Base-by-base conservation (phyloP, 2,113 vertebrate species). In the Tychaedon coryphoeus region DNA sequence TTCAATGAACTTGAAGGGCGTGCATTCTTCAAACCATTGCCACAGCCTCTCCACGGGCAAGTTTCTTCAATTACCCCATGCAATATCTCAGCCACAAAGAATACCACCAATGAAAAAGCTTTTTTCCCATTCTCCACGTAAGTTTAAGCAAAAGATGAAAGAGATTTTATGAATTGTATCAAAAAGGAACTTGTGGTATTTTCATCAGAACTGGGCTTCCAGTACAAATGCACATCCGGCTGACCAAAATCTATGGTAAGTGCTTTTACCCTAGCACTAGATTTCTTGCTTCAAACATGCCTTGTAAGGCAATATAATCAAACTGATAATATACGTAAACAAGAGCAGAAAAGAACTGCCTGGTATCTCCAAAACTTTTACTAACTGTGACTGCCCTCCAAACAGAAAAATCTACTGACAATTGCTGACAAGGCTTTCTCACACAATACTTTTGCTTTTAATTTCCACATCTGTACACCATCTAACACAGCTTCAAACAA, bases 391-490 rank as follows among this genome's bases (percentile, higher is more conserved):
- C 80, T 36, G 40, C 14, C 58, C 67, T 80, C 86, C 25, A 36
- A 79, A 93, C 50, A 84, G 42, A 76, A 79, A 72, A 58, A 64
- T 31, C 22, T 23, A 93, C 12, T 79, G 83, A 93, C 70, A 71
- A 26, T 23, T 88, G 84, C 74, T 88, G 56, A 90, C 84, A 42
- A 5, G 56, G 90, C 54, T 92, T 65, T 78, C 57, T 81, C 89
- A 65, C 50, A 91, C 50, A 89, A 40, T 78, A 45, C 65, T 89
- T 65, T 56, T 53, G 69, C 85, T 82, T 90, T 90, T 94, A 56
- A 85, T 62, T 94, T 73, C 84, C 90, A 91, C 80, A 95, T 85
- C 93, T 90, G 93, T 42, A 87, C 70, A 70, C 62, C 90, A 97
- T 82, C 78, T 89, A 87, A 72, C 42, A 82, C 15, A 76, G 62